Evolutionary conservation across 2,797 vertebrate genomes (phyloP), one percentile per base, ranked within the genome.

Genomic region (Mastacembelus armatus): DNA sequence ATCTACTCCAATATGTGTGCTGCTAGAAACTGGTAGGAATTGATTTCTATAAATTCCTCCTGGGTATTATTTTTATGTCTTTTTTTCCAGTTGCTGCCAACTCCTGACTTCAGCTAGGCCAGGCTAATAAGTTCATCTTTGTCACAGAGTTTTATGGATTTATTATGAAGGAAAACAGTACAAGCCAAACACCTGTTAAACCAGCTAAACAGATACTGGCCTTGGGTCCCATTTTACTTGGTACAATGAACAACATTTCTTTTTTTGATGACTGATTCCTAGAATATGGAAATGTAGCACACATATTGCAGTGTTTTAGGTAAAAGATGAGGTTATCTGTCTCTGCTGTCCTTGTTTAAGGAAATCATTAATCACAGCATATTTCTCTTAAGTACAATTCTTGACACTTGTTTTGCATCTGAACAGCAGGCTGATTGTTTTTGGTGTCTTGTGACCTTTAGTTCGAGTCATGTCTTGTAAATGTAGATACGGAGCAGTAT

Each of bases 81-180:
- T 45, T 47, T 7, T 48, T 58, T 48, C 26, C 40, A 38, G 39
- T 52, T 66, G 16, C 42, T 66, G 58, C 40, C 44, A 71, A 61
- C 60, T 64, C 38, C 27, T 27, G 19, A 58, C 62, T 64, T 69
- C 66, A 69, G 64, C 40, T 6, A 30, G 24, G 55, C 40, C 51
- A n/a, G 39, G 18, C 44, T 71, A 62, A 79, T 78, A 43, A 62
- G 62, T 68, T 10, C 26, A 63, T 65, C 51, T 68, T 38, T 74
- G 66, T 75, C 57, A 32, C 74, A 78, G 5, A 15, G 65, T 55
- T 58, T 39, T 45, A 71, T 27, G 39, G 36, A 39, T 85, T 21
- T 48, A 45, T 72, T 30, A 27, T 22, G 11, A 59, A 52, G 1
- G 7, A 45, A n/a, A n/a, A n/a, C n/a, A n/a, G n/a, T n/a, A n/a